Conservation (phyloP, 2,113 vertebrate genomes). For the Dendrocopos noguchii region DNA sequence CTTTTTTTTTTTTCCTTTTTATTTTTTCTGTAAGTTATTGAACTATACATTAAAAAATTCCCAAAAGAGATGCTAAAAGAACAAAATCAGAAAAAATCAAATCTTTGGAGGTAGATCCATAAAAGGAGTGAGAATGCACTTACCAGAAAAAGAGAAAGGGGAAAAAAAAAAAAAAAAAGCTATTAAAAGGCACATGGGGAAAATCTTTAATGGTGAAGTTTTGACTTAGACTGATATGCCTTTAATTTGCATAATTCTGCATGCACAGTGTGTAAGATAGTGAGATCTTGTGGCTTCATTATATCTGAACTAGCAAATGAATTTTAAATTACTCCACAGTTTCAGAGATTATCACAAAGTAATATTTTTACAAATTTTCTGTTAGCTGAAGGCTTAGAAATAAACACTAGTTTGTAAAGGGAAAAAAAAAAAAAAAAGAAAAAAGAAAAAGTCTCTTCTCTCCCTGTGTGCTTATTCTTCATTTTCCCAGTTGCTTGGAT, state of each 20-base stretch:
- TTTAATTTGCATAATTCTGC: conserved; percentile 27
- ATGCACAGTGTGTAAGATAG: not conserved
- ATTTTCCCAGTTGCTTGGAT: not conserved
- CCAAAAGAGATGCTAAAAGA: not conserved
- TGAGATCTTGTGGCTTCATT: conserved; percentile 3
- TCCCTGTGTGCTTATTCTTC: not conserved
- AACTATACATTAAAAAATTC: not conserved
- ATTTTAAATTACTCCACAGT: not conserved
- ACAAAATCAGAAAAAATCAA: not conserved
- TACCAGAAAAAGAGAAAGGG: not conserved
- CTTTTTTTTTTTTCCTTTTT: not conserved
- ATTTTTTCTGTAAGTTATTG: not conserved
- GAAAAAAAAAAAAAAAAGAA: too few relatives aligned
- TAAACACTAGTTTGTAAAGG: not conserved
- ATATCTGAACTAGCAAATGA: conserved; percentile 7
- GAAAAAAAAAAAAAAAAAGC: not conserved
- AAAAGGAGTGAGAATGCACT: not conserved
- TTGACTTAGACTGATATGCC: not conserved
- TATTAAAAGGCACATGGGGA: not conserved
- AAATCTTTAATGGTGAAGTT: not conserved
- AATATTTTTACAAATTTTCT: not conserved
- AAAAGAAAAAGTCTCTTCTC: not conserved
- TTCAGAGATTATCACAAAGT: not conserved
- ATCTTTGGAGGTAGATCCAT: not conserved
- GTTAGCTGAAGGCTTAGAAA: not conserved